Percentiles rank a stretch among this genome's conserved stretches.
Evolutionary conservation across 2,888 invertebrate genomes (phyloP).

Genomic region (Trissolcus brochymenae): DNA sequence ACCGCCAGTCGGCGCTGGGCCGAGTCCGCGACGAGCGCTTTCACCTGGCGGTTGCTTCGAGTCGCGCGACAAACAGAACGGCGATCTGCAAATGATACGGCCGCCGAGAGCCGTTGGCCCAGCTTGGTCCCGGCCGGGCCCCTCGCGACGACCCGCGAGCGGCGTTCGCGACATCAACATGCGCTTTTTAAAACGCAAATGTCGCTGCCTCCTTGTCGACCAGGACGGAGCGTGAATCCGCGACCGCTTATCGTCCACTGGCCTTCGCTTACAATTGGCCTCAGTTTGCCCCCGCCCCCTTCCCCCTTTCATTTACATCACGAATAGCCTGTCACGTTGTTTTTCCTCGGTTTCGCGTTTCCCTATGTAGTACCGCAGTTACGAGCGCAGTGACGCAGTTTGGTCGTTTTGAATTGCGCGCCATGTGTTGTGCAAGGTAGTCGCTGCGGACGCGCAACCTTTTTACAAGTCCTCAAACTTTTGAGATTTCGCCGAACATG

Average conservation of each 20-base stretch:
- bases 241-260: not conserved
- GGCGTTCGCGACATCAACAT: slow-evolving; percentile 62
- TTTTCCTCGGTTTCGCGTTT: slow-evolving; percentile 8
- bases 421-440: slow-evolving; percentile 56
- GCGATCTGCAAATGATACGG: slow-evolving; percentile 61
- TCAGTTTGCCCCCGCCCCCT: slow-evolving; percentile 1
- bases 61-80: slow-evolving; percentile 38
- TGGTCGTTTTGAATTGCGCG: slow-evolving; percentile 55
- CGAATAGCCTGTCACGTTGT: not conserved
- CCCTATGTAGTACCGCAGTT: not conserved
- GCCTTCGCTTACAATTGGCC: not conserved
- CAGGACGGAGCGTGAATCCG: slow-evolving; percentile 47
- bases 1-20: slow-evolving; percentile 69
- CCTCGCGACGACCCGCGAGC: slow-evolving; percentile 47
- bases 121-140: slow-evolving; percentile 18
- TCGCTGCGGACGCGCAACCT: not conserved
- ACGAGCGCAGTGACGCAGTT: slow-evolving; percentile 48
- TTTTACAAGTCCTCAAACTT: too few relatives aligned
- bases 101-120: slow-evolving; percentile 34
- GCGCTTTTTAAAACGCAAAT: slow-evolving; percentile 74
- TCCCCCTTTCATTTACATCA: slow-evolving; percentile 1
- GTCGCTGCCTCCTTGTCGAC: slow-evolving; percentile 68
- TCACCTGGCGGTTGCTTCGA: slow-evolving; percentile 58
- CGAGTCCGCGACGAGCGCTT: slow-evolving; percentile 67
- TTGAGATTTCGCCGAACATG: too few relatives aligned